Percentiles rank a stretch among this genome's conserved stretches.
These are phyloP conservation scores for Athalia rosae DNA, from an alignment of 2,888 invertebrate genomes.

Conservation along the genomic window DNA sequence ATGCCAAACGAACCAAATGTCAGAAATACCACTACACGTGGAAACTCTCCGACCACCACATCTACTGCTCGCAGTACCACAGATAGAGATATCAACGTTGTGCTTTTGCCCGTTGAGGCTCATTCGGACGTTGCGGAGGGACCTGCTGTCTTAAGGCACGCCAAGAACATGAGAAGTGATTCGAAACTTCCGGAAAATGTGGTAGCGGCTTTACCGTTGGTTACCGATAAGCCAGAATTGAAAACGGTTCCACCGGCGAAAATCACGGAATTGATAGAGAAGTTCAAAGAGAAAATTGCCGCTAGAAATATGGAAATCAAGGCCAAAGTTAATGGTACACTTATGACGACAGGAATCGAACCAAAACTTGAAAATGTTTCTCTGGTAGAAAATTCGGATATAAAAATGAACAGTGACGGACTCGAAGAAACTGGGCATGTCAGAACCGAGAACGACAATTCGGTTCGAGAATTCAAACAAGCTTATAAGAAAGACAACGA, in stretches of 20 bases:
- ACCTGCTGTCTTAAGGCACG: constrained; percentile 42
- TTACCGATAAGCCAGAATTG: constrained; percentile 48
- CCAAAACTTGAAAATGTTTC: constrained; percentile 52
- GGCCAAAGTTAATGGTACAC: constrained; percentile 48
- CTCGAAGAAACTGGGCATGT: constrained; percentile 19
- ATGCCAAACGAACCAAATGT: constrained; percentile 52
- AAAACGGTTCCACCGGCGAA: constrained; percentile 45
- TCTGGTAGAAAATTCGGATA: constrained; percentile 53
- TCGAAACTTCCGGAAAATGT: constrained; percentile 39
- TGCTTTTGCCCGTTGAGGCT: constrained; percentile 4
- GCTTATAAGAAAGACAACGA: neutral
- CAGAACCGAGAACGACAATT: constrained; percentile 33
- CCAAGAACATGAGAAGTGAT: constrained; percentile 8
- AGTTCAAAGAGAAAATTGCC: constrained; percentile 48
- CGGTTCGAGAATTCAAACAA: constrained; percentile 10
- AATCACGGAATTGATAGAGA: constrained; percentile 42
- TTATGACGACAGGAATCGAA: constrained; percentile 46
- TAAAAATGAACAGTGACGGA: constrained; percentile 52
- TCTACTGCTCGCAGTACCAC: neutral
- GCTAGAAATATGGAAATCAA: constrained; percentile 42
- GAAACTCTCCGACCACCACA: neutral
- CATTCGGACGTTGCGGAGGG: neutral
- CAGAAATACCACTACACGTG: constrained; percentile 31
- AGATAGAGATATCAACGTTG: constrained; percentile 2
- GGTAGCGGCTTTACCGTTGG: constrained; percentile 23